Evolutionary conservation across 2,113 vertebrate genomes (phyloP).

Genomic region (Sardina pilchardus): DNA sequence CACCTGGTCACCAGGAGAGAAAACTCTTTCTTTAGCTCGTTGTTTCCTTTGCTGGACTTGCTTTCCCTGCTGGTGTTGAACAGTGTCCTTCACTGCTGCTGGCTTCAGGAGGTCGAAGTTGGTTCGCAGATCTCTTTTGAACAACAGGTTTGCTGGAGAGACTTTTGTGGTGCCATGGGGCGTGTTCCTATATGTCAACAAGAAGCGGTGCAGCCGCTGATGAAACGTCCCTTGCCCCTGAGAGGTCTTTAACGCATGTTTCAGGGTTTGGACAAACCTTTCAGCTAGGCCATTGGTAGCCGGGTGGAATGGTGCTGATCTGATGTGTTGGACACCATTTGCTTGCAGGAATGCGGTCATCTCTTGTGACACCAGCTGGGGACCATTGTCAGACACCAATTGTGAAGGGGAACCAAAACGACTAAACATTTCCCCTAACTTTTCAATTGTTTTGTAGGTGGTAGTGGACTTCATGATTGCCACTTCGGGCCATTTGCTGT

Average conservation of each 20-base stretch:
- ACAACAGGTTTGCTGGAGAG: not conserved
- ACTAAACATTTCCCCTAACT: conserved; percentile 16
- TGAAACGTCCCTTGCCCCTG: conserved; percentile 8
- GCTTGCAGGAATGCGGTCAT: conserved; percentile 19
- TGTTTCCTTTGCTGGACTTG: not conserved
- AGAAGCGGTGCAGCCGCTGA: not conserved
- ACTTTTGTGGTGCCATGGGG: conserved; percentile 32
- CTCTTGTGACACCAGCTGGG: conserved; percentile 29
- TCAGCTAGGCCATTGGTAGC: conserved; percentile 19
- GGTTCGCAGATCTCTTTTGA: conserved; percentile 27
- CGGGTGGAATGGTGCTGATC: conserved; percentile 24
- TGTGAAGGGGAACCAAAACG: conserved; percentile 18
- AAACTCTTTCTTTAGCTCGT: too few relatives aligned
- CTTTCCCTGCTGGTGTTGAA: not conserved
- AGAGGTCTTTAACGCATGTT: conserved; percentile 21
- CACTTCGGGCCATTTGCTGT: conserved; percentile 34
- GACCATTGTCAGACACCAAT: conserved; percentile 37
- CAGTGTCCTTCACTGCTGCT: not conserved
- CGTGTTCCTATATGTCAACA: conserved; percentile 31
- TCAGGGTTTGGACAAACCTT: conserved; percentile 35
- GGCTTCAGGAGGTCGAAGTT: conserved; percentile 36
- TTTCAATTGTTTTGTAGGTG: conserved; percentile 26
- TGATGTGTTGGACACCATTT: conserved; percentile 31
- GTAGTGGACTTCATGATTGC: conserved; percentile 2
- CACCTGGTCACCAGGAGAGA: conserved; percentile 26